phyloP scores from a whole-genome alignment of 1,140 invertebrate genomes.

The Gryllus bimaculatus region DNA sequence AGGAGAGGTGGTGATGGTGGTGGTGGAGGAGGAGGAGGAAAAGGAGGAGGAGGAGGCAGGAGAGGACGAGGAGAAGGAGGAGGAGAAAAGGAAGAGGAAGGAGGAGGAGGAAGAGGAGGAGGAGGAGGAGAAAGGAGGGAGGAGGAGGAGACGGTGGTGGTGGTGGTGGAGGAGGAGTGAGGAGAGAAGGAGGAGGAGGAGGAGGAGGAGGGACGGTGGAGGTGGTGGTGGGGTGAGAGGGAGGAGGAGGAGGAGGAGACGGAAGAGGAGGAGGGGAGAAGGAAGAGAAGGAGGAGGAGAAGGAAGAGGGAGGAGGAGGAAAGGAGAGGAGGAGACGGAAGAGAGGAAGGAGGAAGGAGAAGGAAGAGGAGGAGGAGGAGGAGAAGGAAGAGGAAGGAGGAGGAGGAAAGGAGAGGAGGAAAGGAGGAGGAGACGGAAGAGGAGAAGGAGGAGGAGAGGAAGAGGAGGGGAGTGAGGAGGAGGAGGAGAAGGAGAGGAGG shows the following conservation, averaged over 20 bases:
- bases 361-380: not conserved
- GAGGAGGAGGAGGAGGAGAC: too few relatives aligned
- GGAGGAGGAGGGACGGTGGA: not conserved
- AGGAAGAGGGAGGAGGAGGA: not conserved
- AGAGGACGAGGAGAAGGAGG: not conserved
- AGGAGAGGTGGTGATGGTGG: too few relatives aligned
- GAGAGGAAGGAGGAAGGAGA: not conserved
- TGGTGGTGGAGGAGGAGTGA: too few relatives aligned
- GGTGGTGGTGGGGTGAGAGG: conserved; percentile 9
- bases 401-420: not conserved
- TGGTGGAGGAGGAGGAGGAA: not conserved
- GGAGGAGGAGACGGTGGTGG: too few relatives aligned
- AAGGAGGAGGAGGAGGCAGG: not conserved
- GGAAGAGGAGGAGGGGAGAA: conserved; percentile 2
- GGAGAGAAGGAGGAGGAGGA: not conserved
- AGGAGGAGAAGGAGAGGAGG: too few relatives aligned
- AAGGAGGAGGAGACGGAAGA: too few relatives aligned
- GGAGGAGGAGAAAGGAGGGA: too few relatives aligned
- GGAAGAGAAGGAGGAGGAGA: not conserved
- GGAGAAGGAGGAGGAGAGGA: not conserved
- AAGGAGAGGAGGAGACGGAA: too few relatives aligned
- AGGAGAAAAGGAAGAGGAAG: not conserved
- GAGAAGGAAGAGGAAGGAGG: conserved; percentile 3
- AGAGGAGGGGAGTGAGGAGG: too few relatives aligned
- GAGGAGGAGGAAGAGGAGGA: not conserved